Evolutionary conservation across 2,888 invertebrate genomes (phyloP).

Genomic region (Eupithecia inturbata): DNA sequence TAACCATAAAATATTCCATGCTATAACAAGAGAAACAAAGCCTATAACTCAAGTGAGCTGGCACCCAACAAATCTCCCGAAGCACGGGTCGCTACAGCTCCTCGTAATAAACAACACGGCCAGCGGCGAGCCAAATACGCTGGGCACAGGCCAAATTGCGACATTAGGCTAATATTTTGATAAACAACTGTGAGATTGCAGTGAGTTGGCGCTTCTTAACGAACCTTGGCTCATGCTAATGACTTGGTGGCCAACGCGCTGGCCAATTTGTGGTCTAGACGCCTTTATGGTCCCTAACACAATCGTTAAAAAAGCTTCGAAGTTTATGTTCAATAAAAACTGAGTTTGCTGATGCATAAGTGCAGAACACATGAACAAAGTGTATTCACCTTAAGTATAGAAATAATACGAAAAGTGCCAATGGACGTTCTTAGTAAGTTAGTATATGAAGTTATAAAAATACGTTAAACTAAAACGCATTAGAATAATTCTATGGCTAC

Average conservation of each 20-base stretch:
- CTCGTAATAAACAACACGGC: conserved; percentile 48
- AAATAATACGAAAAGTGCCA: no score
- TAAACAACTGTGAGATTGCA: conserved; percentile 42
- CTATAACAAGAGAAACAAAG: conserved; percentile 50
- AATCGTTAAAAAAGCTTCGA: not conserved
- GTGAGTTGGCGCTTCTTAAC: conserved; percentile 22
- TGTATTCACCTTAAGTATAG: no score
- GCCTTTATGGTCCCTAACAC: not conserved
- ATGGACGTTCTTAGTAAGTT: no score
- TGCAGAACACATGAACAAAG: no score
- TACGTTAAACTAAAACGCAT: no score
- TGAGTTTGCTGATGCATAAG: no score
- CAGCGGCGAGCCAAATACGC: conserved; percentile 54
- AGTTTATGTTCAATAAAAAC: not conserved
- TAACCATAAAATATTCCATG: conserved; percentile 21
- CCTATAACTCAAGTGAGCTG: conserved; percentile 55
- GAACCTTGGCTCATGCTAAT: conserved; percentile 18
- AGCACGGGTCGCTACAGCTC: conserved; percentile 39
- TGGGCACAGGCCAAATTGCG: conserved; percentile 64
- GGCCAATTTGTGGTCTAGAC: conserved; percentile 6
- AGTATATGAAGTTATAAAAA: no score
- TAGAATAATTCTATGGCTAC: no score
- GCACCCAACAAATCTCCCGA: conserved; percentile 57
- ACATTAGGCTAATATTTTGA: conserved; percentile 67
- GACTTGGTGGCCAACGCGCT: not conserved